Evolutionary conservation across 1,140 invertebrate genomes (phyloP).

Genomic region (Sesamia nonagrioides): DNA sequence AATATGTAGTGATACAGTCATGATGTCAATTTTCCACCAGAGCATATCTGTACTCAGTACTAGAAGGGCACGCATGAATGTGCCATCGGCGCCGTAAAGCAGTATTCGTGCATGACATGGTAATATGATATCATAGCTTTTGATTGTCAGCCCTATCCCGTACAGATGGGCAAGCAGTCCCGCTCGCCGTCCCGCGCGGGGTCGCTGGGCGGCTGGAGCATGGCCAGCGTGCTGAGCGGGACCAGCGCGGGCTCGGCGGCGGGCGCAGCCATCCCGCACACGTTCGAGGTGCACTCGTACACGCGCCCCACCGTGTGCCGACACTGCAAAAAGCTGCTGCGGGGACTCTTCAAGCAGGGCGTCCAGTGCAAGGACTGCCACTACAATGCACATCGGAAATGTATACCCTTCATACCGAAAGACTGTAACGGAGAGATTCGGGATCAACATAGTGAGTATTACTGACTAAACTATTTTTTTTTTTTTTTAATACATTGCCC

Average conservation of each 20-base stretch:
- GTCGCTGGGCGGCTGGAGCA: conserved; percentile 72
- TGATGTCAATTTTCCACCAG: no score
- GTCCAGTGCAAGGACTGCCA: conserved; percentile 99
- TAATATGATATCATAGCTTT: no score
- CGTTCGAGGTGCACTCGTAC: conserved; percentile 97
- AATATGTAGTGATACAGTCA: no score
- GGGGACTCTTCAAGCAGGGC: conserved; percentile 99
- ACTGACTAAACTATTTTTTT: no score
- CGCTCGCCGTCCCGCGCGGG: conserved; percentile 90
- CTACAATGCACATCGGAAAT: conserved; percentile 99
- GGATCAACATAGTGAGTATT: conserved; percentile 85
- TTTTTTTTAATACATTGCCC: no score
- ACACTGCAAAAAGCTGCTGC: conserved; percentile 97
- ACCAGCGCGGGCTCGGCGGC: background rate
- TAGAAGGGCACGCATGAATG: no score
- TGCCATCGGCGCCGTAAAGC: no score
- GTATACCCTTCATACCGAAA: conserved; percentile 97
- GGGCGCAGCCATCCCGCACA: conserved; percentile 95
- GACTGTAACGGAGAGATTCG: conserved; percentile 96
- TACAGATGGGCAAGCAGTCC: conserved; percentile 52
- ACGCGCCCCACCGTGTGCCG: conserved; percentile 98
- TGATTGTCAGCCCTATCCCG: no score
- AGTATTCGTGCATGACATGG: no score
- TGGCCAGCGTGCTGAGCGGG: conserved; percentile 45
- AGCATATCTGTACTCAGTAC: no score